Base-by-base conservation (phyloP, 2,113 vertebrate genomes). In the Pimephales promelas region DNA sequence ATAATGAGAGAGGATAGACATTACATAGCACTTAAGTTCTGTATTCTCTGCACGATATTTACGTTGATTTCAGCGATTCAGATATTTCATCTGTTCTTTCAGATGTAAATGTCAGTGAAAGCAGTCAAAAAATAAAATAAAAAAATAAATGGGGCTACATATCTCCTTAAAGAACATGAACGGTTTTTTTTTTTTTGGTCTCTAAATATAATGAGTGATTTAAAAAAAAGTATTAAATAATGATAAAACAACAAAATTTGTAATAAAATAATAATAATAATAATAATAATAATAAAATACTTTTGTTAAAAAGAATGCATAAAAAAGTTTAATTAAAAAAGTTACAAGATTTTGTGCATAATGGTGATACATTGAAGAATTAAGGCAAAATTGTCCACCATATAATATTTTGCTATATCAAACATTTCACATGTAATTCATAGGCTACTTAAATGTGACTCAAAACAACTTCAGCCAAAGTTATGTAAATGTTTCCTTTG, bases 1-100 rank as follows among this genome's bases (percentile, higher is more conserved):
- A 93, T 93, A 93, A 90, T 81, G 73, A 84, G 52, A 89, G 88
- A 80, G 81, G 75, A 88, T 84, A 87, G 85, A 89, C 87, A 90
- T 88, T 86, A 87, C 57, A 47, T 75, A 56, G 49, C 28, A n/a
- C 22, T n/a, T 54, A 56, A 76, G 18, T 56, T 18, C 73, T 13
- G 73, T 76, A 0, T 10, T 52, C 72, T 76, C 28, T 34, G 11
- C 20, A 34, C 0, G 20, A 56, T 14, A 76, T 76, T 76, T 76
- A 36, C 28, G n/a, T n/a, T 70, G 36, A 66, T 28, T 34, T 34
- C 31, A 64, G 18, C 1, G 7, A 18, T 26, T 45, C n/a, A 73
- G 70, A 54, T 54, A 74, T 74, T 22, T 16, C 16, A 74, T 52
- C 14, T 40, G 13, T 7, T 40, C 64, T 10, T 22, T 40, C 34